Evolutionary conservation across 1,140 invertebrate species (phyloP).

Genomic region (Dinothrombium tinctorium): DNA sequence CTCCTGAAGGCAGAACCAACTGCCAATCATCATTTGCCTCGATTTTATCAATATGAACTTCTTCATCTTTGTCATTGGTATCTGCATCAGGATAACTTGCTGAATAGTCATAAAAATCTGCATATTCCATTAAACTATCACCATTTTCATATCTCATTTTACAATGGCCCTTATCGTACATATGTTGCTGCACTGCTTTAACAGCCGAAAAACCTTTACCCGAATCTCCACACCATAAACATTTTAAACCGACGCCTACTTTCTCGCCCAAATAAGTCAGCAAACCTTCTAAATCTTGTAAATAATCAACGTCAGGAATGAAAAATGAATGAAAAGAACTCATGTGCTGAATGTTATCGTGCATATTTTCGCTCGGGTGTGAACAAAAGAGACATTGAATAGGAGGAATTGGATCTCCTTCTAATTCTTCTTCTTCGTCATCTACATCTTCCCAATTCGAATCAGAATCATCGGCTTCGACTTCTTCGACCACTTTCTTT

Average conservation of each 20-base stretch:
- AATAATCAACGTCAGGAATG: slow-evolving; percentile 72
- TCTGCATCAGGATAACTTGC: slow-evolving; percentile 42
- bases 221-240: slow-evolving; percentile 77
- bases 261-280: slow-evolving; percentile 57
- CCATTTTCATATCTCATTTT: slow-evolving; percentile 22
- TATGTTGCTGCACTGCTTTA: slow-evolving; percentile 41
- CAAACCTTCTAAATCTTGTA: slow-evolving; percentile 57
- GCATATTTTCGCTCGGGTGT: slow-evolving; percentile 41
- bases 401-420: slow-evolving; percentile 29
- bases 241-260: slow-evolving; percentile 51
- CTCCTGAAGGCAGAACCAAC: slow-evolving; percentile 63
- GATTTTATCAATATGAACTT: slow-evolving; percentile 27
- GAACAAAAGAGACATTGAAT: slow-evolving; percentile 76
- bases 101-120: slow-evolving; percentile 82
- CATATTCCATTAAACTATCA: slow-evolving; percentile 53
- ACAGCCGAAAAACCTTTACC: slow-evolving; percentile 29
- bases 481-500: neutral
- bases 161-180: slow-evolving; percentile 79
- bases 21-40: slow-evolving; percentile 47
- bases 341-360: slow-evolving; percentile 80
- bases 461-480: slow-evolving; percentile 29
- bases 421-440: slow-evolving; percentile 10
- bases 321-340: slow-evolving; percentile 73
- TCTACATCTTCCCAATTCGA: slow-evolving; percentile 13
- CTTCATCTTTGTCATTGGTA: slow-evolving; percentile 33